These are phyloP conservation scores for Zingel zingel DNA, from an alignment of 2,113 vertebrate species.

Conservation along the genomic window DNA sequence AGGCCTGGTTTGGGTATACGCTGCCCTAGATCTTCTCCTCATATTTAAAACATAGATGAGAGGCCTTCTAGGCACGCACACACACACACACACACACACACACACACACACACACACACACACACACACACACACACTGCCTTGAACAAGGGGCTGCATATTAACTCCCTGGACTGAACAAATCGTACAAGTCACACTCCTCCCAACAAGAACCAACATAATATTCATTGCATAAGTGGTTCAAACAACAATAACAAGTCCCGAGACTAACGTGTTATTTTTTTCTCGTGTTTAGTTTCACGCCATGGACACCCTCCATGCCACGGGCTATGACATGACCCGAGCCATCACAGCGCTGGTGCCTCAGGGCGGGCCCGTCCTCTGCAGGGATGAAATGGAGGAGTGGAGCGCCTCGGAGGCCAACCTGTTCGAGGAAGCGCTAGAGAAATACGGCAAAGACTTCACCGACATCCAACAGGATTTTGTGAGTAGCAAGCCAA, in stretches of 20 bases:
- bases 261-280: background rate
- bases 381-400: slow-evolving; percentile 98
- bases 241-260: background rate
- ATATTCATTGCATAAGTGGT: background rate
- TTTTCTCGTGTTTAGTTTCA: slow-evolving; percentile 87
- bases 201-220: background rate
- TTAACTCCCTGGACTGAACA: slow-evolving; percentile 7
- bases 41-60: slow-evolving; percentile 78
- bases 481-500: slow-evolving; percentile 89
- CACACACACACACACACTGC: slow-evolving; percentile 5
- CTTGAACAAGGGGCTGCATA: slow-evolving; percentile 17
- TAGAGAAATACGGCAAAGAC: slow-evolving; percentile 99
- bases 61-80: slow-evolving; percentile 50
- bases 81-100: slow-evolving; percentile 8
- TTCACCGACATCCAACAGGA: slow-evolving; percentile 99
- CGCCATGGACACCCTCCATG: slow-evolving; percentile 98
- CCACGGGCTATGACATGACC: slow-evolving; percentile 94
- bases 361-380: slow-evolving; percentile 97
- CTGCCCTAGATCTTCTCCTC: slow-evolving; percentile 73
- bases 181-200: background rate
- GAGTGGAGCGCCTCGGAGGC: slow-evolving; percentile 99
- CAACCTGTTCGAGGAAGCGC: slow-evolving; percentile 96
- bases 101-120: slow-evolving; percentile 12
- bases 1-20: slow-evolving; percentile 53
- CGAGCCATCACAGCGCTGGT: slow-evolving; percentile 96